Conservation (phyloP, 2,113 vertebrate species). For the Tylochromis polylepis region DNA sequence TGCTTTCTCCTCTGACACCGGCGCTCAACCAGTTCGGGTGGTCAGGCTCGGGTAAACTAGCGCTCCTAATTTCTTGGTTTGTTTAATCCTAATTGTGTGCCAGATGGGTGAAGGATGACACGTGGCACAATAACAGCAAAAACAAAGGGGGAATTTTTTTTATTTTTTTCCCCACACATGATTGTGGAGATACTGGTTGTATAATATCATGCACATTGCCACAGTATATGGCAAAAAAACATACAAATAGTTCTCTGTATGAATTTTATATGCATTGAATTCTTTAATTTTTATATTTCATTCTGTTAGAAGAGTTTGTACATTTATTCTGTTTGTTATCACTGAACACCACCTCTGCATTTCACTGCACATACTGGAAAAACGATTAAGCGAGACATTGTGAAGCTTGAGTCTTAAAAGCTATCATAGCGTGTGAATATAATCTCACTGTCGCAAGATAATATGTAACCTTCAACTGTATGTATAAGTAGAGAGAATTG, state of each 20-base stretch:
- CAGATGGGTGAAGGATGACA: background rate
- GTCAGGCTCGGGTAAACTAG: background rate
- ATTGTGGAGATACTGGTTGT: background rate
- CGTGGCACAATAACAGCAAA: background rate
- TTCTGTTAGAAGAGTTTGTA: background rate
- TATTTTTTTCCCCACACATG: background rate
- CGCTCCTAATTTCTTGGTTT: conserved; percentile 1
- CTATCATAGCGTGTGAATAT: background rate
- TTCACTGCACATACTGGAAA: background rate
- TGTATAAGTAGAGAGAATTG: background rate
- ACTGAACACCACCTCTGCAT: background rate
- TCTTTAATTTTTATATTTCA: background rate
- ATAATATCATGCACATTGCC: background rate
- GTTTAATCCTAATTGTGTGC: conserved; percentile 6
- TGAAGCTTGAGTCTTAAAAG: background rate
- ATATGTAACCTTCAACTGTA: background rate
- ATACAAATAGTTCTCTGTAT: background rate
- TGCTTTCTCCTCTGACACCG: background rate
- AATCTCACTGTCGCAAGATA: background rate
- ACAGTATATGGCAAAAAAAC: background rate
- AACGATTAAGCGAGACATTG: background rate
- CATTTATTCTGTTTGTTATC: background rate
- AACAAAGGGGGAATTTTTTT: background rate
- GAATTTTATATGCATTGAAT: background rate
- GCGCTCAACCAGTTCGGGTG: background rate